These are phyloP conservation scores for Frankliniella intonsa DNA, from an alignment of 2,888 invertebrate species.

Conservation along the genomic window DNA sequence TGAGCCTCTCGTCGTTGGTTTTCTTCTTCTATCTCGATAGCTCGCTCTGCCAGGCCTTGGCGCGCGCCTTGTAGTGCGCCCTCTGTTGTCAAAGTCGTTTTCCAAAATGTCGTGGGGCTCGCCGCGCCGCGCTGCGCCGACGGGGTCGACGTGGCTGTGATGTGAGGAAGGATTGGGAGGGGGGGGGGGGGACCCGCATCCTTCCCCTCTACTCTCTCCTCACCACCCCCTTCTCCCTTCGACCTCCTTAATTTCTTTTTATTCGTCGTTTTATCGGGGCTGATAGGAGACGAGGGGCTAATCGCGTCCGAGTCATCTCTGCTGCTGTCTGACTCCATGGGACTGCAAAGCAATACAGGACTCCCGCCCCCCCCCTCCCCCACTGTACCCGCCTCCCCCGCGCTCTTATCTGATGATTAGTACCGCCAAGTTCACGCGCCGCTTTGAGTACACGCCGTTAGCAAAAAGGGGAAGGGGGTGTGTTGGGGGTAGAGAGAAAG, in stretches of 20 bases:
- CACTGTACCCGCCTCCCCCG: neutral
- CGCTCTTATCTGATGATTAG: conserved; percentile 14
- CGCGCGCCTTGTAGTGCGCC: too few relatives aligned
- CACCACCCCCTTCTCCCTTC: conserved; percentile 29
- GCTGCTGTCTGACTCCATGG: too few relatives aligned
- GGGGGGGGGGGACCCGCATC: neutral
- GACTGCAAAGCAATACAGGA: neutral
- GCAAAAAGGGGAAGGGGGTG: too few relatives aligned
- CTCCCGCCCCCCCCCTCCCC: neutral
- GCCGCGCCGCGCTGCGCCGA: neutral
- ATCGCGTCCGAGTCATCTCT: neutral
- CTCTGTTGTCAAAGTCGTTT: neutral
- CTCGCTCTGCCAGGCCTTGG: too few relatives aligned
- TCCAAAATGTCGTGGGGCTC: neutral
- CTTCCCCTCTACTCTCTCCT: conserved; percentile 27
- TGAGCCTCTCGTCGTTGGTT: too few relatives aligned
- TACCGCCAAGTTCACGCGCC: neutral
- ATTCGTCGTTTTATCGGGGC: conserved; percentile 28
- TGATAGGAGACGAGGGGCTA: neutral
- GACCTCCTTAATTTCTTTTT: conserved; percentile 32
- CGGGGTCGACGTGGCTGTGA: neutral
- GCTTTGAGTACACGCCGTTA: neutral
- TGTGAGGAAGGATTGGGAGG: neutral
- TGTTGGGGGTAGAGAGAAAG: too few relatives aligned
- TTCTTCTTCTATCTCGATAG: too few relatives aligned